Evolutionary conservation across 2,888 invertebrate genomes (phyloP).

Genomic region (Eupeodes luniger): DNA sequence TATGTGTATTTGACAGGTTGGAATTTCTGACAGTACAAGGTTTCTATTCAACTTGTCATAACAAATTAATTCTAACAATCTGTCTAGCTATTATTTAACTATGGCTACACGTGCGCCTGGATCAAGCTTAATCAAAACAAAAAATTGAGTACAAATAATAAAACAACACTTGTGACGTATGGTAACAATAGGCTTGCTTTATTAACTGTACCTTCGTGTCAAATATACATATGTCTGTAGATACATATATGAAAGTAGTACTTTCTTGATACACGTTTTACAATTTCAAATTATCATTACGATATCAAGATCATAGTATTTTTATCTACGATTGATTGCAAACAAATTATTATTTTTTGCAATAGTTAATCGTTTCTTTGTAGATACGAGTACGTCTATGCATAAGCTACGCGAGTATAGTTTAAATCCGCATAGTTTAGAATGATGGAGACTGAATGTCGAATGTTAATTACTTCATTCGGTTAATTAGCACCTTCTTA

Average conservation of each 20-base stretch:
- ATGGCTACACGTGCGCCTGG: constrained; percentile 10
- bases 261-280: constrained; percentile 2
- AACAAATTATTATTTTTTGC: constrained; percentile 1
- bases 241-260: too few species aligned
- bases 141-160: not conserved
- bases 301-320: constrained; percentile 29
- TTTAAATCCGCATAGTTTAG: constrained; percentile 13
- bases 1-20: constrained; percentile 14
- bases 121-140: constrained; percentile 18
- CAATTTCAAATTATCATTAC: constrained; percentile 12
- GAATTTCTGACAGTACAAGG: constrained; percentile 15
- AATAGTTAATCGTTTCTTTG: too few species aligned
- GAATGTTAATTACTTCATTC: constrained; percentile 31
- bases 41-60: constrained; percentile 5
- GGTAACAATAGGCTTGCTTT: not conserved
- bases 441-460: constrained; percentile 17
- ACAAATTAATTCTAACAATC: constrained; percentile 9
- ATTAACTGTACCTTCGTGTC: constrained; percentile 35
- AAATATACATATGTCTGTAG: too few species aligned
- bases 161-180: not conserved
- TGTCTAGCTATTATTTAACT: constrained; percentile 14
- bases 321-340: not conserved
- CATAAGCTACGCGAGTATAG: not conserved
- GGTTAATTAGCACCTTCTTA: constrained; percentile 32
- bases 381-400: too few species aligned